Conservation (phyloP, 2,797 vertebrate species). For the Poecilia gillii region DNA sequence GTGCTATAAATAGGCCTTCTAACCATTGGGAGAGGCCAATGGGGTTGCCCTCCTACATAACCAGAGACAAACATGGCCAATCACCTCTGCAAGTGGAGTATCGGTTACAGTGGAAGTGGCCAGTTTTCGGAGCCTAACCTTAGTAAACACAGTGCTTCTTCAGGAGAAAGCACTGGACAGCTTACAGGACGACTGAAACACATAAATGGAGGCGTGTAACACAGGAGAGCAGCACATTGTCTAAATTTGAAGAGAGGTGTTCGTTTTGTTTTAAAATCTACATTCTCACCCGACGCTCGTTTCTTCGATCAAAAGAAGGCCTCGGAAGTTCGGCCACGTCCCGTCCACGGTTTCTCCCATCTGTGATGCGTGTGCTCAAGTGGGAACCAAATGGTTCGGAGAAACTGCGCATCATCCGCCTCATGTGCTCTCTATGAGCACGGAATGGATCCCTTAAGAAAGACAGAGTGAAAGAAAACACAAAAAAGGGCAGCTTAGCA, state of each 20-base stretch:
- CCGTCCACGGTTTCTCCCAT: conserved; percentile 60
- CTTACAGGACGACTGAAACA: conserved; percentile 15
- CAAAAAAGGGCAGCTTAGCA: background rate
- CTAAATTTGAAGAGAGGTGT: background rate
- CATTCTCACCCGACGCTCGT: conserved; percentile 82
- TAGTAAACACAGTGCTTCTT: conserved; percentile 42
- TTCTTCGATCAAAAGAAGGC: conserved; percentile 64
- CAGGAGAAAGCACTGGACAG: conserved; percentile 7
- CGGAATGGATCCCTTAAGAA: conserved; percentile 87
- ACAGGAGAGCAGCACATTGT: background rate
- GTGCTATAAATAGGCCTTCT: conserved; percentile 77
- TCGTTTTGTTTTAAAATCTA: conserved; percentile 1
- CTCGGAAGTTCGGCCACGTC: conserved; percentile 34
- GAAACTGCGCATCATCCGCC: conserved; percentile 88
- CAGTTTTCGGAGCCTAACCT: conserved; percentile 54
- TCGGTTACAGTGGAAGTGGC: conserved; percentile 62
- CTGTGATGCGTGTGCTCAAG: conserved; percentile 77
- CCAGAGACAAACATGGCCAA: conserved; percentile 59
- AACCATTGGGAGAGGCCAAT: conserved; percentile 70
- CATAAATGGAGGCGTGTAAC: background rate
- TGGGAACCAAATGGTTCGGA: conserved; percentile 85
- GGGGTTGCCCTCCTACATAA: conserved; percentile 69
- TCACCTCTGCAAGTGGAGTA: conserved; percentile 59
- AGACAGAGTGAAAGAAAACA: conserved; percentile 13
- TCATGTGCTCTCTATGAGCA: conserved; percentile 86